Conservation (phyloP, 2,888 invertebrate species). For the Ctena decussata region DNA sequence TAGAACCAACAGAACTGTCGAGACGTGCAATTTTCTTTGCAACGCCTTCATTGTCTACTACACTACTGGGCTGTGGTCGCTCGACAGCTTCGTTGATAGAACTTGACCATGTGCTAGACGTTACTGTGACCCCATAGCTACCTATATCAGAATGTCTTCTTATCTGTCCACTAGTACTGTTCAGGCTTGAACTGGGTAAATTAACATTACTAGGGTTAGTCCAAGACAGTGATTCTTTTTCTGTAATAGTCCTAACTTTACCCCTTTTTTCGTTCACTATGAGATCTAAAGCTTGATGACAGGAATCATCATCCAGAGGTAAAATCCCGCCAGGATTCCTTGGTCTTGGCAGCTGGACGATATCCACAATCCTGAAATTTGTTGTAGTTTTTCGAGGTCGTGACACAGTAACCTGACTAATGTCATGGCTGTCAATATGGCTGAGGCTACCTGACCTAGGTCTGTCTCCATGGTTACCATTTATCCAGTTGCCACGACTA, state of each 20-base stretch:
- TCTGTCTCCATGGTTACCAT: constrained; percentile 43
- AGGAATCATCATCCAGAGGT: constrained; percentile 19
- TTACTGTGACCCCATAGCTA: constrained; percentile 38
- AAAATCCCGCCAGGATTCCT: constrained; percentile 62
- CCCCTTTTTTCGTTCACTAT: constrained; percentile 44
- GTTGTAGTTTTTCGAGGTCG: constrained; percentile 38
- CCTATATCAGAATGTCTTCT: constrained; percentile 24
- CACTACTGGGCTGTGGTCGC: constrained; percentile 58
- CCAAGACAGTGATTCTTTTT: constrained; percentile 18
- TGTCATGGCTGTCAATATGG: constrained; percentile 54
- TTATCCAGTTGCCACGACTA: constrained; percentile 23
- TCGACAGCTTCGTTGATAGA: constrained; percentile 61
- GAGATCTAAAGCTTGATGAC: constrained; percentile 50
- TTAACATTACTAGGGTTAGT: constrained; percentile 13
- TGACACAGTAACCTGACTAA: background rate
- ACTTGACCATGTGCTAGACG: constrained; percentile 41
- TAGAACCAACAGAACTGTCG: constrained; percentile 41
- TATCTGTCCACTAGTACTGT: background rate
- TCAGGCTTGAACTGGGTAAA: background rate
- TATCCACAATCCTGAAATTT: constrained; percentile 54
- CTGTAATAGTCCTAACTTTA: constrained; percentile 11
- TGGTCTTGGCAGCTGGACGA: constrained; percentile 62
- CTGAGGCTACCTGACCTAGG: constrained; percentile 60
- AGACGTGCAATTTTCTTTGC: constrained; percentile 66
- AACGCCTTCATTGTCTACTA: constrained; percentile 64